Base-by-base conservation (phyloP, 2,113 vertebrate species). In the Gopherus flavomarginatus region DNA sequence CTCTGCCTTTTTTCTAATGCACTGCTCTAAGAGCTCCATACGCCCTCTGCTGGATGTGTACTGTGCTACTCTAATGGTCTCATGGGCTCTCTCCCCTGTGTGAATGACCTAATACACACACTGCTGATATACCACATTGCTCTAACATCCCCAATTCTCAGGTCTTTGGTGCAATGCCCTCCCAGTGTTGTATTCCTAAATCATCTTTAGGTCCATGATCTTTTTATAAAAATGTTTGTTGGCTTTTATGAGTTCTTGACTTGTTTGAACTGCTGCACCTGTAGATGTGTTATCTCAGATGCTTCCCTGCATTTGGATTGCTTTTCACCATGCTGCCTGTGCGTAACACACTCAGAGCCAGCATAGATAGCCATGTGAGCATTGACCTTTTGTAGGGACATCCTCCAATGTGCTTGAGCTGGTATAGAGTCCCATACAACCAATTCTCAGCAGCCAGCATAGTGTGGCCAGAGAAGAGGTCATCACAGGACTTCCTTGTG, bases 391-490 rank as follows among this genome's bases (percentile, higher is more conserved):
- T 10, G 35, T 53, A 54, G 9, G 1, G n/a, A 79, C 50, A 2
- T 1, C 19, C 2, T 0, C 38, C 50, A 22, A 85, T 1, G 29
- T 27, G 9, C 19, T 11, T 38, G 65, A 38, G 16, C 62, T n/a
- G 8, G 16, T 8, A 62, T 7, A 14, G 27, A 57, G 10, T 31
- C 29, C 29, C 14, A 4, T 31, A 31, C 19, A 22, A 38, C 19
- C 16, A 4, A 27, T 57, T 21, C 4, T 26, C 54, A 83, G 86
- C 59, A 2, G 78, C 0, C 14, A 0, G 0, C 0, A n/a, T 17
- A 65, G 44, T 57, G 38, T 0, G 6, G 50, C 19, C 11, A 5
- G 77, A 19, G 75, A n/a, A 53, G 38, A 56, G 9, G 3, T 8
- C 0, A 11, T 81, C 83, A 42, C 14, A 47, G 72, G 38, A 44